Evolutionary conservation across 2,888 invertebrate species (phyloP).

Genomic region (Deroplatys truncata): DNA sequence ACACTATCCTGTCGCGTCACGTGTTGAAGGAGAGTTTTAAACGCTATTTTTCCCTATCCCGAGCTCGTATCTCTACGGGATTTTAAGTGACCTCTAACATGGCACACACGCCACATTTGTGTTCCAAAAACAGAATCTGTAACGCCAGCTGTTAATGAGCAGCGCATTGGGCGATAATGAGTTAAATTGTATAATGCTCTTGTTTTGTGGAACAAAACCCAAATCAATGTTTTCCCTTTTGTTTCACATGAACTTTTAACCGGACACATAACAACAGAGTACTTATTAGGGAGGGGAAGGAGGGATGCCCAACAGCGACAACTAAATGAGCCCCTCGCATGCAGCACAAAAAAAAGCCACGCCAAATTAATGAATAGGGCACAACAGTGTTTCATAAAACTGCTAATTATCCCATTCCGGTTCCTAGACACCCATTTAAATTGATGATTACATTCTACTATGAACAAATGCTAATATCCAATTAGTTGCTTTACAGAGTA

Average conservation of each 20-base stretch:
- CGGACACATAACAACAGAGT: not conserved
- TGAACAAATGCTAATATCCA: not conserved
- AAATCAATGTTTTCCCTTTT: not conserved
- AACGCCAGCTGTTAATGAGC: not conserved
- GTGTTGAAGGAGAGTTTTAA: too few species aligned
- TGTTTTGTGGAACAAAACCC: not conserved
- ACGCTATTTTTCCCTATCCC: too few species aligned
- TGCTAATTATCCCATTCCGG: not conserved
- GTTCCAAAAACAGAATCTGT: not conserved
- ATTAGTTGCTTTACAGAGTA: not conserved
- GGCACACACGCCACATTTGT: too few species aligned
- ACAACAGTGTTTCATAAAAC: not conserved
- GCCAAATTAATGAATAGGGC: not conserved
- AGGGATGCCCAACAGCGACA: not conserved
- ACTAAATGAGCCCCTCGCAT: too few species aligned
- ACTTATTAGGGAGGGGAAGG: not conserved
- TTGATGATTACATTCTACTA: not conserved
- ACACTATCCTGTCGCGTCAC: too few species aligned
- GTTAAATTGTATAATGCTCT: not conserved
- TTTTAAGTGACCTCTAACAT: too few species aligned
- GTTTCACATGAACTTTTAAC: not conserved
- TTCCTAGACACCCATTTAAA: not conserved
- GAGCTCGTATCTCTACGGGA: too few species aligned
- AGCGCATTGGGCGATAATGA: not conserved
- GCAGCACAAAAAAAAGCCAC: not conserved